These are phyloP conservation scores for Cephus runcator DNA, from an alignment of 2,888 invertebrate species.

Conservation along the genomic window DNA sequence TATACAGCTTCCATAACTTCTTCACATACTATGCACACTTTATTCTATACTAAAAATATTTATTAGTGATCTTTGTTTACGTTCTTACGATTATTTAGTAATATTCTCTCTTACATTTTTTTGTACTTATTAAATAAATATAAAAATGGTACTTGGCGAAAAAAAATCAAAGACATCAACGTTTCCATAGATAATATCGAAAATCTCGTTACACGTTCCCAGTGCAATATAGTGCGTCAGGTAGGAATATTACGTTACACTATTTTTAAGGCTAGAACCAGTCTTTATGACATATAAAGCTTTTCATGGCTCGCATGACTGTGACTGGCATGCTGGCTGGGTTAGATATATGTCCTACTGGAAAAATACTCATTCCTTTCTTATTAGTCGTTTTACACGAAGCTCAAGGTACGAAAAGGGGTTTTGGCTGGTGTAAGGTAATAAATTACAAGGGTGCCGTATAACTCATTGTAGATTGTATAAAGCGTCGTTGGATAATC, in stretches of 20 bases:
- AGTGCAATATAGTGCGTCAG: neutral
- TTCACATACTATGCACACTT: neutral
- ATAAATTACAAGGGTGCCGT: neutral
- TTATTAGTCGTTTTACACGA: neutral
- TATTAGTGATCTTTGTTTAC: neutral
- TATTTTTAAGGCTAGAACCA: neutral
- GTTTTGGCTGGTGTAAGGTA: neutral
- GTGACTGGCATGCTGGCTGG: neutral
- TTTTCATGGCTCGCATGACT: neutral
- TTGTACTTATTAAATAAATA: no score
- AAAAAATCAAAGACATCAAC: neutral
- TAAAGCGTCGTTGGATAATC: neutral
- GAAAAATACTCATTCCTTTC: neutral
- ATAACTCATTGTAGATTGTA: neutral
- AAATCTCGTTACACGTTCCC: no score
- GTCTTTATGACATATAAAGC: neutral
- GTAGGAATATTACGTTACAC: neutral
- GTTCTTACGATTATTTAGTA: neutral
- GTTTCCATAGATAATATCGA: no score
- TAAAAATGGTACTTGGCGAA: neutral
- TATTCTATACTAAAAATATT: neutral
- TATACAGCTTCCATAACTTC: neutral
- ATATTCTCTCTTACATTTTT: neutral
- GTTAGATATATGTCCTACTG: neutral
- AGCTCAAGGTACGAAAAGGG: neutral